These are phyloP conservation scores for Drosophila sproati DNA, from an alignment of 1,140 invertebrate species.

Conservation along the genomic window DNA sequence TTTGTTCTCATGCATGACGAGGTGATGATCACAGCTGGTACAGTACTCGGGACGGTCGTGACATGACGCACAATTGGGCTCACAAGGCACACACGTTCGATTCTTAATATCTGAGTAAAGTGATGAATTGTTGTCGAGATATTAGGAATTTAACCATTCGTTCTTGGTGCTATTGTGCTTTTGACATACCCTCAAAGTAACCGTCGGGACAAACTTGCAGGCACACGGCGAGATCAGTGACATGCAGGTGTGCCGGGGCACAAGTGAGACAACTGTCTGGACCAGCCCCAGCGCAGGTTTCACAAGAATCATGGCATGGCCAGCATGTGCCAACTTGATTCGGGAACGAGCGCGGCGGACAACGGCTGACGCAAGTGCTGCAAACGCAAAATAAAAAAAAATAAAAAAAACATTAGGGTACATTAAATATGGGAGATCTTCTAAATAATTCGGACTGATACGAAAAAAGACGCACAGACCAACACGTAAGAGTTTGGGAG, in stretches of 20 bases:
- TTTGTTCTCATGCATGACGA: constrained; percentile 91
- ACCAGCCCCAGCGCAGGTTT: constrained; percentile 92
- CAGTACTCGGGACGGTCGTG: constrained; percentile 92
- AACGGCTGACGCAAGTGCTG: constrained; percentile 91
- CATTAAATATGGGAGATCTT: neutral
- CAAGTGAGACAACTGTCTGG: constrained; percentile 93
- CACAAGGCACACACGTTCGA: constrained; percentile 91
- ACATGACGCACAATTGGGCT: constrained; percentile 92
- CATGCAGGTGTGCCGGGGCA: constrained; percentile 90
- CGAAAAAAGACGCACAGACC: too few relatives aligned
- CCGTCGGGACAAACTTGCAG: constrained; percentile 93
- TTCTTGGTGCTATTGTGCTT: neutral
- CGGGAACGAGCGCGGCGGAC: constrained; percentile 91
- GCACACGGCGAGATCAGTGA: constrained; percentile 92
- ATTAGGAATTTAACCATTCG: neutral
- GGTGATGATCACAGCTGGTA: constrained; percentile 92
- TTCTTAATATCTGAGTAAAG: constrained; percentile 79
- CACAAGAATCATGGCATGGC: constrained; percentile 93
- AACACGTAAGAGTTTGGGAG: too few relatives aligned
- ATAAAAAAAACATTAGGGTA: neutral
- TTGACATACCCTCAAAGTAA: constrained; percentile 91
- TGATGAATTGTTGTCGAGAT: neutral
- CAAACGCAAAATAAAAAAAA: constrained; percentile 29
- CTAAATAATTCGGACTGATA: neutral
- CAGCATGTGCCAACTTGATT: constrained; percentile 91